These are phyloP conservation scores for Dorcus hopei DNA, from an alignment of 2,888 invertebrate species.

Conservation along the genomic window DNA sequence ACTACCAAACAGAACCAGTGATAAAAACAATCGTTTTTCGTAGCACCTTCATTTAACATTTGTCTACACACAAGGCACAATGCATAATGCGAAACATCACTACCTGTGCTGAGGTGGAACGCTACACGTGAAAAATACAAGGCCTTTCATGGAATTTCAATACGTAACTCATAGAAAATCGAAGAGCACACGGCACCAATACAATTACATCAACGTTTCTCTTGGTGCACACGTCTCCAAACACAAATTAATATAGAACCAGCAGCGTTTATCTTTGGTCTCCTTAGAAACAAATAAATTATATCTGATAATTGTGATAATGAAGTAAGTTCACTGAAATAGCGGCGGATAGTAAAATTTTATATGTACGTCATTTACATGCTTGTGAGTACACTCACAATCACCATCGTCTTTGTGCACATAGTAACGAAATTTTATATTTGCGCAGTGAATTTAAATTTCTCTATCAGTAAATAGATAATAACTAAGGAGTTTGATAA, in stretches of 20 bases:
- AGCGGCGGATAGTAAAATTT: background rate
- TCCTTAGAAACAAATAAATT: background rate
- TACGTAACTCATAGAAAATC: constrained; percentile 4
- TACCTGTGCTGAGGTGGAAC: no score
- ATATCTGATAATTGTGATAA: background rate
- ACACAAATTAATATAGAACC: background rate
- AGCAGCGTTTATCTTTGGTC: background rate
- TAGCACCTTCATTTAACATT: no score
- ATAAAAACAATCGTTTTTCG: no score
- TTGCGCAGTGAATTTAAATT: no score
- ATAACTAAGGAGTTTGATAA: no score
- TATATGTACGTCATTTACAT: background rate
- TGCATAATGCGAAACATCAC: no score
- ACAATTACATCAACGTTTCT: background rate
- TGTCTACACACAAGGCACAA: no score
- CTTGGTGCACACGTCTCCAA: constrained; percentile 11
- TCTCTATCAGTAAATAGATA: no score
- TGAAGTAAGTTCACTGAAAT: background rate
- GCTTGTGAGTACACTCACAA: no score
- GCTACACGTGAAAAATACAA: background rate
- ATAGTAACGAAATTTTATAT: no score
- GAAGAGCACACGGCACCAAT: constrained; percentile 15
- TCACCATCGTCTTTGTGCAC: no score
- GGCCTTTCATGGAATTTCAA: background rate
- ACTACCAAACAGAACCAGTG: no score